Conservation (phyloP, 2,888 invertebrate genomes). For the Trichacis sp. region DNA sequence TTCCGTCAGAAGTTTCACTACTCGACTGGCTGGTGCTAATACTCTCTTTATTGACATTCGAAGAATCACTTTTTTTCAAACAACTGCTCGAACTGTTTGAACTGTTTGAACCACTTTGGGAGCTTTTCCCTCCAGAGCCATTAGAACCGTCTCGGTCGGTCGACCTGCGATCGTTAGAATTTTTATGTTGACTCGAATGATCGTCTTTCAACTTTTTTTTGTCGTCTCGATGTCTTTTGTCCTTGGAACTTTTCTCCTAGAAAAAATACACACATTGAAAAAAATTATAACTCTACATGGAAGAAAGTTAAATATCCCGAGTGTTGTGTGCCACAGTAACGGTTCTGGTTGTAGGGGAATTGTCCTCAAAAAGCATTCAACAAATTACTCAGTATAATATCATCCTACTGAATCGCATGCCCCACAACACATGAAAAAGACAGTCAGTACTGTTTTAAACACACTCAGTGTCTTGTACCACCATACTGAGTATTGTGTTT, state of each 20-base stretch:
- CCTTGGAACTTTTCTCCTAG: conserved; percentile 52
- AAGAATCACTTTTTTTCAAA: conserved; percentile 55
- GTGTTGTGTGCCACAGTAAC: neutral
- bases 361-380: too few relatives aligned
- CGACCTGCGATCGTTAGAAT: conserved; percentile 77
- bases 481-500: too few relatives aligned
- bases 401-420: too few relatives aligned
- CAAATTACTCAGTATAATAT: too few relatives aligned
- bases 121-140: conserved; percentile 71
- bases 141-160: conserved; percentile 86
- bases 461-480: too few relatives aligned
- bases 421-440: too few relatives aligned
- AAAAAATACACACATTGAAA: conserved; percentile 1
- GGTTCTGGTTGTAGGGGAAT: too few relatives aligned
- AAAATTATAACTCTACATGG: neutral
- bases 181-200: conserved; percentile 78
- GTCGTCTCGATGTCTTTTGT: conserved; percentile 62
- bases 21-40: conserved; percentile 71
- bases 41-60: conserved; percentile 71
- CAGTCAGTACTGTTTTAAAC: too few relatives aligned
- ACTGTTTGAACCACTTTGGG: conserved; percentile 67
- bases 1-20: conserved; percentile 60
- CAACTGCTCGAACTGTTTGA: conserved; percentile 65
- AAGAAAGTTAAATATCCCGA: neutral
- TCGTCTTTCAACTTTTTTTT: conserved; percentile 76